Conservation (phyloP, 1,140 invertebrate species). For the Drosophila kikkawai region DNA sequence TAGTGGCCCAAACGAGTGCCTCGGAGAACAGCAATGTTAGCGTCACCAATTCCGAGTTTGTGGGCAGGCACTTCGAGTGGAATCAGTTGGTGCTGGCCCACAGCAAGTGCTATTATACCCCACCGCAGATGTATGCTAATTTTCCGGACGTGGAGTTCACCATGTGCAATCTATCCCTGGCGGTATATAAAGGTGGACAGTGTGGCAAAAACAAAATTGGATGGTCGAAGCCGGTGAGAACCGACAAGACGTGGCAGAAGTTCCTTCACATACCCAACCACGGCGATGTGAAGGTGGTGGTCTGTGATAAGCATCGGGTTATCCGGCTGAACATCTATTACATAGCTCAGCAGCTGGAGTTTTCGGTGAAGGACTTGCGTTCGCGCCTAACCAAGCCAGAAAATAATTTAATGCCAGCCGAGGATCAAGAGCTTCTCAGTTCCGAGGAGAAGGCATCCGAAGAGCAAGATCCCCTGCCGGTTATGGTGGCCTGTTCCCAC, state of each 20-base stretch:
- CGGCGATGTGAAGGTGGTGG: constrained; percentile 90
- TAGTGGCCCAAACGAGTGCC: constrained; percentile 77
- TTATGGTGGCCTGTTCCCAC: constrained; percentile 43
- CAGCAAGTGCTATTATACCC: constrained; percentile 78
- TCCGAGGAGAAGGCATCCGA: background rate
- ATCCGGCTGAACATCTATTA: constrained; percentile 78
- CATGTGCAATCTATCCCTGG: constrained; percentile 77
- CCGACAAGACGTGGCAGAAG: constrained; percentile 87
- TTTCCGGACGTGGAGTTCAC: constrained; percentile 81
- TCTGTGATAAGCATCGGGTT: constrained; percentile 85
- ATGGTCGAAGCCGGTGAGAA: constrained; percentile 86
- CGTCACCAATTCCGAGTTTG: constrained; percentile 69
- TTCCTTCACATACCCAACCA: constrained; percentile 89
- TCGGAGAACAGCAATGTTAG: constrained; percentile 76
- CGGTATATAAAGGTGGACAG: constrained; percentile 50
- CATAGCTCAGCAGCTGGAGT: constrained; percentile 77
- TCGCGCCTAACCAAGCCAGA: constrained; percentile 68
- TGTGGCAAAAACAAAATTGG: constrained; percentile 65
- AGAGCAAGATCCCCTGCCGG: background rate
- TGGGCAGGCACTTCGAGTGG: constrained; percentile 79
- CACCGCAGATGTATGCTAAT: constrained; percentile 75
- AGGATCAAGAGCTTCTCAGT: background rate
- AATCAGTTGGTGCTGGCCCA: constrained; percentile 64
- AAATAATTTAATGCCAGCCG: background rate
- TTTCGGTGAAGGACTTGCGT: constrained; percentile 79